phyloP scores from a whole-genome alignment of 2,888 invertebrate genomes.

The Sminthurides aquaticus region DNA sequence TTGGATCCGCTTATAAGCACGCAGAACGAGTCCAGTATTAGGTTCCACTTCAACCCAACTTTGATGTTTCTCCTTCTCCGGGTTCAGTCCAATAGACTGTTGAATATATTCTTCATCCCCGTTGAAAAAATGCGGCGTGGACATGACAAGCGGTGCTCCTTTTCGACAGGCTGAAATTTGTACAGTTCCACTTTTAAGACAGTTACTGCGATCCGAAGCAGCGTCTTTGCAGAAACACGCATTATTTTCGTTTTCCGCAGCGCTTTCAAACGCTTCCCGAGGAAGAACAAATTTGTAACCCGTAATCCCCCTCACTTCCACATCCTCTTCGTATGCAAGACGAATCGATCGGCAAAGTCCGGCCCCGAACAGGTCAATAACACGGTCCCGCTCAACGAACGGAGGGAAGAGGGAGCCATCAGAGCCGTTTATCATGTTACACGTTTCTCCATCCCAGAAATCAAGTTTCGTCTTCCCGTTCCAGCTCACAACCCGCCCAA shows the following conservation, averaged over 20 bases:
- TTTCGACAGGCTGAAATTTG: slow-evolving; percentile 1
- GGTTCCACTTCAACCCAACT: neutral
- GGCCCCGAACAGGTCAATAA: slow-evolving; percentile 45
- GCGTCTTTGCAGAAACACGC: neutral
- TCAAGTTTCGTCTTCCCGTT: slow-evolving; percentile 13
- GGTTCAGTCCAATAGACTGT: neutral
- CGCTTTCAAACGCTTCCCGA: slow-evolving; percentile 22
- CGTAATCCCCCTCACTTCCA: slow-evolving; percentile 21
- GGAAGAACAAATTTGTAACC: slow-evolving; percentile 28
- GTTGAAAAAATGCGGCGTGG: neutral
- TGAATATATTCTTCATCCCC: neutral
- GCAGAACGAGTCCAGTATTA: neutral
- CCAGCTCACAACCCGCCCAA: slow-evolving; percentile 20
- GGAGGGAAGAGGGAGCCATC: slow-evolving; percentile 48
- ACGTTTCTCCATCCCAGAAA: slow-evolving; percentile 40
- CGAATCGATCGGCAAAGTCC: slow-evolving; percentile 45
- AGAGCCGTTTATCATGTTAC: slow-evolving; percentile 46
- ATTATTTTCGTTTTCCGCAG: neutral
- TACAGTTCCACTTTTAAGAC: neutral
- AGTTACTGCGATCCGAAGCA: neutral
- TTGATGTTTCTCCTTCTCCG: slow-evolving; percentile 2
- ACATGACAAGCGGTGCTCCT: neutral
- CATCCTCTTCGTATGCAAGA: no score
- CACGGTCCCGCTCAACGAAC: slow-evolving; percentile 44
- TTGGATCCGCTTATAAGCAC: neutral